Conservation (phyloP, 2,797 vertebrate genomes). For the Hoplostethus mediterraneus region DNA sequence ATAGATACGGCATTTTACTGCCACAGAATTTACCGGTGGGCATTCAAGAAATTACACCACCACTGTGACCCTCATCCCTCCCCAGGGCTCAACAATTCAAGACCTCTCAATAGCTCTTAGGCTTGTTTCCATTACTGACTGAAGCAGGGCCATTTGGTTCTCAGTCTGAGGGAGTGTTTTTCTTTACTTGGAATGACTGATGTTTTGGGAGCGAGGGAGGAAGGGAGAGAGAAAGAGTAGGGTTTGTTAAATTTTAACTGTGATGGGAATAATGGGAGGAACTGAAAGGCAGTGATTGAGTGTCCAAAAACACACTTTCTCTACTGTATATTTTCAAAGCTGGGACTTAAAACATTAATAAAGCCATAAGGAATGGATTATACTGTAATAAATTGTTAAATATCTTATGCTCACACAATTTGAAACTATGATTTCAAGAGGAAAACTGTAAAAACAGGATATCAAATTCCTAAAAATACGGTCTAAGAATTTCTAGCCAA, state of each 20-base stretch:
- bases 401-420: background rate
- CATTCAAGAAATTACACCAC: constrained; percentile 14
- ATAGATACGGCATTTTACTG: background rate
- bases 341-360: constrained; percentile 17
- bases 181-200: constrained; percentile 37
- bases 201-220: constrained; percentile 32
- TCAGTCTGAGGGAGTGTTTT: constrained; percentile 26
- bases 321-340: constrained; percentile 5
- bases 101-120: constrained; percentile 33
- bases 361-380: background rate
- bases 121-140: constrained; percentile 48
- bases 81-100: constrained; percentile 24
- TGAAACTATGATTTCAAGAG: background rate
- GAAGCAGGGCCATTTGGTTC: constrained; percentile 32
- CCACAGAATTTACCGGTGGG: background rate
- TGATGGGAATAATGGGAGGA: constrained; percentile 9
- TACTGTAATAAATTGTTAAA: background rate
- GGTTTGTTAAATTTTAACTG: background rate
- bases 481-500: background rate
- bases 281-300: constrained; percentile 19
- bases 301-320: constrained; percentile 7
- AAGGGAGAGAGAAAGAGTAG: background rate
- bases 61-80: background rate
- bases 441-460: background rate
- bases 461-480: background rate